These are phyloP conservation scores for Trisateles emortualis DNA, from an alignment of 2,888 invertebrate genomes.

Conservation along the genomic window DNA sequence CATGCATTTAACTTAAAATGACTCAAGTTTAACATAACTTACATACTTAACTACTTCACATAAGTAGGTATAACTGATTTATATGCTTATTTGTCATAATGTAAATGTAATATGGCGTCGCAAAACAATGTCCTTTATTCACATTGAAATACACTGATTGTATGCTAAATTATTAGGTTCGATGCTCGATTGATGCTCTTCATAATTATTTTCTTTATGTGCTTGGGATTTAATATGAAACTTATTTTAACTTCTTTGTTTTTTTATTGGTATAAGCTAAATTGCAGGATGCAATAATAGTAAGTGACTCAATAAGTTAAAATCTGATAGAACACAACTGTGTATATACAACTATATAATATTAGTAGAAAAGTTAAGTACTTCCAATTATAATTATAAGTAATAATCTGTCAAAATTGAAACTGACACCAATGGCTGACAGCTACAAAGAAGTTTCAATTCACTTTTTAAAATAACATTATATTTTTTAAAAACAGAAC, in stretches of 20 bases:
- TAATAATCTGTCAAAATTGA: no score
- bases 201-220: conserved; percentile 40
- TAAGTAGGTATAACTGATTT: conserved; percentile 38
- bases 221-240: background rate
- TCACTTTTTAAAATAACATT: background rate
- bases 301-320: no score
- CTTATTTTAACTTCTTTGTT: background rate
- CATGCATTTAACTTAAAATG: no score
- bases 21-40: background rate
- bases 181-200: conserved; percentile 43
- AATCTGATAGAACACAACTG: no score
- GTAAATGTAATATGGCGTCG: conserved; percentile 48
- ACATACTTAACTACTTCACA: background rate
- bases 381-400: no score
- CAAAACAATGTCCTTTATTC: conserved; percentile 54
- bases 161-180: conserved; percentile 59
- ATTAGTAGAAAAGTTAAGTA: no score
- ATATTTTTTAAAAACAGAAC: background rate
- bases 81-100: conserved; percentile 53
- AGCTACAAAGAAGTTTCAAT: no score
- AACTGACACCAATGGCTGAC: no score
- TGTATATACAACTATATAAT: no score
- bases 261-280: no score
- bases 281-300: no score
- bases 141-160: conserved; percentile 57